Evolutionary conservation across 2,797 vertebrate species (phyloP), one percentile per base, ranked within the genome.

Genomic region (Ataeniobius toweri): DNA sequence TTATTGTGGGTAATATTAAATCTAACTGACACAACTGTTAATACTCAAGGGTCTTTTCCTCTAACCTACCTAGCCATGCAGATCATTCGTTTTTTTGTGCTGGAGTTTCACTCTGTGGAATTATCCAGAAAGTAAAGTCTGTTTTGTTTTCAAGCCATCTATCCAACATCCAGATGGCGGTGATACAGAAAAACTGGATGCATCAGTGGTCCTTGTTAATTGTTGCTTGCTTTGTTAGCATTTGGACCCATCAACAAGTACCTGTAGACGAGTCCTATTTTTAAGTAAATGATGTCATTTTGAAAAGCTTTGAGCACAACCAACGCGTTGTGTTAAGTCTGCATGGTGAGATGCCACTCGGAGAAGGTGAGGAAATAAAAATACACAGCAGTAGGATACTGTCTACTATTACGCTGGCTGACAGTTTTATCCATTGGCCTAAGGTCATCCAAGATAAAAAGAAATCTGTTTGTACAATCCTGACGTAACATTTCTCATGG

Each of bases 1-100:
- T 77, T 79, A 83, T 80, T 84, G 69, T 77, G 39, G 75, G 71
- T 90, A 44, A 83, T 89, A 85, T 82, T 86, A 73, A 82, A 85
- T 76, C 61, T 61, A 56, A 85, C 59, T 69, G 67, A 69, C 41
- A 69, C 67, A 69, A 69, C 67, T 69, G 67, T 69, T 69, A 26
- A 46, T 46, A 24, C 13, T n/a, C 24, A 69, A 48, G 67, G 44
- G 41, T 69, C 22, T 69, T 16, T 46, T 69, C 67, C 76, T 79
- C 71, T 71, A 46, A 56, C 36, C 63, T 36, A 65, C 80, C n/a
- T 50, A 72, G 76, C 70, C 73, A 41, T 82, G 68, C 83, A 87
- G 55, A 69, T 63, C 0, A 61, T 68, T 61, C 26, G 41, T 26
- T 55, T 31, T 58, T 58, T 5, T 9, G 22, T 9, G 8, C 16